These are phyloP conservation scores for Cryptoblepharus egeriae DNA, from an alignment of 2,797 vertebrate species.

Conservation along the genomic window DNA sequence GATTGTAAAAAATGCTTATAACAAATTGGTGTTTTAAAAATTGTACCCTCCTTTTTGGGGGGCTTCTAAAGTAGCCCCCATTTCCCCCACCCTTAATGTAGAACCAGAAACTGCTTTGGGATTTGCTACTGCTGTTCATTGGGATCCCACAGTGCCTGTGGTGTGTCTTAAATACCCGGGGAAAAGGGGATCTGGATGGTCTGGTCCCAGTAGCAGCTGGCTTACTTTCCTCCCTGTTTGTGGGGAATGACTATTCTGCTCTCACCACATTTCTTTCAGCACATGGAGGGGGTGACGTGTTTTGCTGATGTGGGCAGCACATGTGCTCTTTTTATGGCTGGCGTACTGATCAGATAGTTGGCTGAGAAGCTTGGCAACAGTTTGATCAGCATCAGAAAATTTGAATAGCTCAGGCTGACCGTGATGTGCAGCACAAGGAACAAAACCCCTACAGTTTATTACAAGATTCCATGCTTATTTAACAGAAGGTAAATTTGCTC, in stretches of 20 bases:
- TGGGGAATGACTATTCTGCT: too few relatives aligned
- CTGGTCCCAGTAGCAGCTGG: fast-evolving
- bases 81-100: background rate
- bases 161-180: background rate
- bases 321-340: background rate
- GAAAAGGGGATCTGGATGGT: background rate
- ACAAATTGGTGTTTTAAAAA: background rate
- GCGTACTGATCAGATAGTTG: background rate
- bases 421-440: background rate
- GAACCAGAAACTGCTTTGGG: background rate
- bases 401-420: background rate
- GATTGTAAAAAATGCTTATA: background rate
- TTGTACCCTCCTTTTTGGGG: background rate
- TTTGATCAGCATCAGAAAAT: background rate
- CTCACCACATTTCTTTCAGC: background rate
- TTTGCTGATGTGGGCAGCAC: background rate
- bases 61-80: background rate
- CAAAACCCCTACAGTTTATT: background rate
- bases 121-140: background rate
- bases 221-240: fast-evolving
- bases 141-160: background rate
- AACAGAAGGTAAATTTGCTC: background rate
- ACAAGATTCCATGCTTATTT: background rate
- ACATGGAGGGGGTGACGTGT: background rate
- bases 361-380: background rate